Evolutionary conservation across 2,113 vertebrate species (phyloP).

Genomic region (Psilopogon haemacephalus): DNA sequence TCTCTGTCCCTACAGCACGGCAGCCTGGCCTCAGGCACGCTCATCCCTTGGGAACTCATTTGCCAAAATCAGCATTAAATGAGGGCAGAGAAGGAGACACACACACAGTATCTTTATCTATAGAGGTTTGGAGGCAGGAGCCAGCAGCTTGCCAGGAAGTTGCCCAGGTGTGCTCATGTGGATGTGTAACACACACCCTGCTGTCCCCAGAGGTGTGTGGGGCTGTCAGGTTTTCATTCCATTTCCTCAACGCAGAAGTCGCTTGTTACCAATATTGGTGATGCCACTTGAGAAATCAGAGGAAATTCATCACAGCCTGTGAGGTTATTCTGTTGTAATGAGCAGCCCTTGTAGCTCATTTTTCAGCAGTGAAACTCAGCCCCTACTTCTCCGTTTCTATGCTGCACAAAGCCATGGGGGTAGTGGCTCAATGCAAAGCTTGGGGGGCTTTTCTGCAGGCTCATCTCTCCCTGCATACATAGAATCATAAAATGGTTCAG

Average conservation of each 20-base stretch:
- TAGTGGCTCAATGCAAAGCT: not conserved
- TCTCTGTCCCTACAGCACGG: fast-evolving
- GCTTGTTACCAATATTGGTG: not conserved
- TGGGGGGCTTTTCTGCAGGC: not conserved
- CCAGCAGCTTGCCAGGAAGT: not conserved
- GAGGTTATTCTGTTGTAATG: constrained; percentile 12
- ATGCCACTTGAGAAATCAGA: not conserved
- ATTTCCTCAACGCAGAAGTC: not conserved
- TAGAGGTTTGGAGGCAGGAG: fast-evolving
- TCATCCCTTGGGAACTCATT: not conserved
- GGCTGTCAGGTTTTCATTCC: not conserved
- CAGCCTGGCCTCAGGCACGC: fast-evolving
- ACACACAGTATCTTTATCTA: not conserved
- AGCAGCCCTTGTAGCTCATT: constrained; percentile 31
- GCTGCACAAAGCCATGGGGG: not conserved
- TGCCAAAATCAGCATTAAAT: not conserved
- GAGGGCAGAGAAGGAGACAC: not conserved
- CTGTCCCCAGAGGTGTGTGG: fast-evolving
- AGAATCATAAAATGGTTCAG: too few relatives aligned
- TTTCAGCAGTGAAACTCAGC: not conserved
- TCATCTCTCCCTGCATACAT: not conserved
- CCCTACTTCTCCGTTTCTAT: not conserved
- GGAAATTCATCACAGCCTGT: not conserved
- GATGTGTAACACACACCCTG: fast-evolving
- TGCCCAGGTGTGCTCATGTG: fast-evolving